Percentiles rank a stretch among this genome's conserved stretches.
phyloP scores from a whole-genome alignment of 2,888 invertebrate genomes.

The Hemaris fuciformis region DNA sequence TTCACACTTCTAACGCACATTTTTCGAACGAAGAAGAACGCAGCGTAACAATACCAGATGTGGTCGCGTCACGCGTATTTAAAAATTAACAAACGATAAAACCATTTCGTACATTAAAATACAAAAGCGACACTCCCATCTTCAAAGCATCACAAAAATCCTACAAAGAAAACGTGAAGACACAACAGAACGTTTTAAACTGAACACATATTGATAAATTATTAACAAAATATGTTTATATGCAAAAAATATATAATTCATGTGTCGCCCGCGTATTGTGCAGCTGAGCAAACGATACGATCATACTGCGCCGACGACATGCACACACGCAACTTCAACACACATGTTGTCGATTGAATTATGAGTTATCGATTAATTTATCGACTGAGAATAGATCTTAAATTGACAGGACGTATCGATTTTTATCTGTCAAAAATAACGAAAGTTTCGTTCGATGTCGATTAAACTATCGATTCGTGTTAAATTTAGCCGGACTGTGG shows the following conservation, averaged over 20 bases:
- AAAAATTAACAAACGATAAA: background rate
- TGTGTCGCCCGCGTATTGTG: constrained; percentile 37
- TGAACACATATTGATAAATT: constrained; percentile 67
- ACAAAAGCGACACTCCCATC: constrained; percentile 51
- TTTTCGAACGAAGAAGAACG: background rate
- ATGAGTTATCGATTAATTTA: background rate
- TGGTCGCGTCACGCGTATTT: background rate
- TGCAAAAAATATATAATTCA: constrained; percentile 62
- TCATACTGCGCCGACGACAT: background rate
- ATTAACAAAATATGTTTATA: constrained; percentile 75
- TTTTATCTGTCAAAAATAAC: background rate
- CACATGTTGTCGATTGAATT: background rate
- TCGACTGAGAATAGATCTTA: background rate
- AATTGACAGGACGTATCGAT: background rate
- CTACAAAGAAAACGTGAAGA: constrained; percentile 63
- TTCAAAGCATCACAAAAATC: constrained; percentile 70
- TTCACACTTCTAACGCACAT: background rate
- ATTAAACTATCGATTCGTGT: background rate
- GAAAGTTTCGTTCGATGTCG: background rate
- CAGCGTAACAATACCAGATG: background rate
- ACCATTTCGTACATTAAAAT: constrained; percentile 37
- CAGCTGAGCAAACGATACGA: background rate
- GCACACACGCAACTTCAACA: background rate
- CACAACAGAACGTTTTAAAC: constrained; percentile 62
- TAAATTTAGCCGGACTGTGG: background rate